phyloP scores from a whole-genome alignment of 2,113 vertebrate genomes.

The Rattus norvegicus region DNA sequence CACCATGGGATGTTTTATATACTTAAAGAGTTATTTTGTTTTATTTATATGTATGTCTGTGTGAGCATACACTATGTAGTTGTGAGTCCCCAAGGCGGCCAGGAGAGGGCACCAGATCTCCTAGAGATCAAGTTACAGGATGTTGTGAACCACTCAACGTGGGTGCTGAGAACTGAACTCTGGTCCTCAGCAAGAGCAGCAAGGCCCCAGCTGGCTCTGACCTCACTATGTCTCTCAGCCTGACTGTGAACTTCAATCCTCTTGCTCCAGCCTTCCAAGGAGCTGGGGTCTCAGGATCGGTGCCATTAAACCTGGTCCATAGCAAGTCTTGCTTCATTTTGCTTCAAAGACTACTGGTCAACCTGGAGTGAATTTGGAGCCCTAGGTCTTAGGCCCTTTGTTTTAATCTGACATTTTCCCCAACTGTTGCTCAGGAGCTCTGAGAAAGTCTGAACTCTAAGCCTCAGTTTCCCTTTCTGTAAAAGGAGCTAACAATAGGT shows the following conservation, averaged over 20 bases:
- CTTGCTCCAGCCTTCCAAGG: no score
- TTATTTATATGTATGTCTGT: background rate
- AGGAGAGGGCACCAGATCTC: background rate
- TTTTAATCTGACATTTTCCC: no score
- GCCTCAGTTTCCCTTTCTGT: background rate
- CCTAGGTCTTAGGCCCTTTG: no score
- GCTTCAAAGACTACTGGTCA: no score
- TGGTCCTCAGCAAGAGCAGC: background rate
- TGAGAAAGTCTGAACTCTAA: background rate
- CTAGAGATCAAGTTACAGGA: background rate
- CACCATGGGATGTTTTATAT: background rate
- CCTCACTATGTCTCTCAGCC: no score
- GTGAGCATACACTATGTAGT: background rate
- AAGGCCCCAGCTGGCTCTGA: background rate
- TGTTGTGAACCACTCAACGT: background rate
- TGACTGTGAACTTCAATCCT: no score
- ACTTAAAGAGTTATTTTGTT: background rate
- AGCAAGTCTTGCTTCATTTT: no score
- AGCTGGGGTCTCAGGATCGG: no score
- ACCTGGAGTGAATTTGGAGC: no score
- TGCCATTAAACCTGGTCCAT: no score
- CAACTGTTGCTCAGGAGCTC: background rate
- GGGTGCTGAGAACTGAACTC: background rate
- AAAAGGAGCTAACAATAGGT: background rate
- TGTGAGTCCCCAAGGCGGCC: background rate